Percentiles rank a stretch among this genome's conserved stretches.
Conservation (phyloP, 2,113 vertebrate genomes). For the Myxocyprinus asiaticus region DNA sequence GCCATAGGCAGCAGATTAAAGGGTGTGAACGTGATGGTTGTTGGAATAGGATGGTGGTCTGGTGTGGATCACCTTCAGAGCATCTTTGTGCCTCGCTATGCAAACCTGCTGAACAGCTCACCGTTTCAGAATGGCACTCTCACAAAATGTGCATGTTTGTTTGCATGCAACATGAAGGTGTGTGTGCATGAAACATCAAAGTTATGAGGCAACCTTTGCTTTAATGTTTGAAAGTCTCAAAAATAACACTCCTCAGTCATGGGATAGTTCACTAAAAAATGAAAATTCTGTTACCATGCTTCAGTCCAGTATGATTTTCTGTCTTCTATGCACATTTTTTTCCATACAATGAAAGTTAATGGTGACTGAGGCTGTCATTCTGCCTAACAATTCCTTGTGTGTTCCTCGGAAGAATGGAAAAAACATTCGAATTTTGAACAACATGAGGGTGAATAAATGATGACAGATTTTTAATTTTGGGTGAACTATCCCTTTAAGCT, state of each 20-base stretch:
- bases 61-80: slow-evolving; percentile 13
- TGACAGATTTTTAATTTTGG: too few species aligned
- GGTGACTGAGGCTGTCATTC: too few species aligned
- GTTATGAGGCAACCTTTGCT: neutral
- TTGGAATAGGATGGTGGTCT: neutral
- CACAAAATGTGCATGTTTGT: neutral
- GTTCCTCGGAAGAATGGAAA: too few species aligned
- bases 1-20: slow-evolving; percentile 36
- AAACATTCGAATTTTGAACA: too few species aligned
- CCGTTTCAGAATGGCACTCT: neutral
- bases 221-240: neutral
- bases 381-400: too few species aligned
- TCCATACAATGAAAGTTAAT: too few species aligned
- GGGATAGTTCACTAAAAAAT: too few species aligned
- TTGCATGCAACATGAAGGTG: neutral
- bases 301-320: too few species aligned
- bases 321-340: too few species aligned
- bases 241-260: neutral
- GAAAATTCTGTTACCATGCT: too few species aligned
- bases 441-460: too few species aligned
- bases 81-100: slow-evolving; percentile 13
- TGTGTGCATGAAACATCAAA: neutral
- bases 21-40: neutral
- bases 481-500: too few species aligned
- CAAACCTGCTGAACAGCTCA: neutral